Conservation (phyloP, 2,797 vertebrate species). For the Gymnothorax javanicus region DNA sequence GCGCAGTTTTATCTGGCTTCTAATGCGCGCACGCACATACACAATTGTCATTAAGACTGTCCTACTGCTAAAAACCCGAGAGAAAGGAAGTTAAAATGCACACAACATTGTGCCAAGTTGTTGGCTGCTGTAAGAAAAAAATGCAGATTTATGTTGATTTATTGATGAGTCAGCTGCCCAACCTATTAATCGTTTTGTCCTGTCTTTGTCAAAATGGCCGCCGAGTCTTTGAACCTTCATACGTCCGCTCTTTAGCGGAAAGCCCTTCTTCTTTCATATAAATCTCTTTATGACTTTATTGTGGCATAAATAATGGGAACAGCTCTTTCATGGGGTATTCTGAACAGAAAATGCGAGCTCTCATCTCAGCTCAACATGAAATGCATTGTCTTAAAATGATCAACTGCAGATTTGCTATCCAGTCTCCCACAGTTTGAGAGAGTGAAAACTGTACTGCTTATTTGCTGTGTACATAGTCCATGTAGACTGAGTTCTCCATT, state of each 20-base stretch:
- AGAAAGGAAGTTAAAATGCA: background rate
- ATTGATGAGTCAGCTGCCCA: background rate
- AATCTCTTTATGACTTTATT: background rate
- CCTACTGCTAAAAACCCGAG: background rate
- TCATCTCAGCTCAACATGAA: background rate
- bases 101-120: background rate
- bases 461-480: background rate
- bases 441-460: background rate
- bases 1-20: too few species aligned
- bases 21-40: background rate
- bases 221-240: background rate
- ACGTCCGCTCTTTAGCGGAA: background rate
- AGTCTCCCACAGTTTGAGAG: background rate
- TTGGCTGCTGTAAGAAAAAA: background rate
- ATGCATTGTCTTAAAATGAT: background rate
- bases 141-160: conserved; percentile 9
- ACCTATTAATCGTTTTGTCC: background rate
- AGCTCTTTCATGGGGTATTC: background rate
- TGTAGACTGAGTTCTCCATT: background rate
- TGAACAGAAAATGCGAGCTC: background rate
- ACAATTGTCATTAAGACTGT: background rate
- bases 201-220: background rate
- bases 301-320: background rate
- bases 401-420: background rate
- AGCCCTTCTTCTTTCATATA: background rate